These are phyloP conservation scores for Plecturocebus donacophilus DNA, from an alignment of 2,113 vertebrate genomes.

Conservation along the genomic window DNA sequence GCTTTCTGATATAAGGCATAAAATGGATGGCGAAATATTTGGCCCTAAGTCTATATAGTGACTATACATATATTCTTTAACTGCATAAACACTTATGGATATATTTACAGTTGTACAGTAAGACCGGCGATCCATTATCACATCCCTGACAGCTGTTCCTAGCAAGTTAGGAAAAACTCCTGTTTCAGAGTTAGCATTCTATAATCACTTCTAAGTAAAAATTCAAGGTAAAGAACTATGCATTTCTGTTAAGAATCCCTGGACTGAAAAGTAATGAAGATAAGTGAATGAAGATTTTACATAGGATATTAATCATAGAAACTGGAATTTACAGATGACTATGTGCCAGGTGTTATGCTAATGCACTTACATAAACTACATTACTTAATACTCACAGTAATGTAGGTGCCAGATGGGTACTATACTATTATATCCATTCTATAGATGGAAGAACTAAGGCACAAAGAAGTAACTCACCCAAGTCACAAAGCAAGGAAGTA, in stretches of 20 bases:
- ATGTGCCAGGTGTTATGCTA: conserved; percentile 8
- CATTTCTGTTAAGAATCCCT: conserved; percentile 12
- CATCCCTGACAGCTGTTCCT: background rate
- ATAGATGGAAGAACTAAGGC: background rate
- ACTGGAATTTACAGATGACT: conserved; percentile 25
- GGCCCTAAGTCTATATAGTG: background rate
- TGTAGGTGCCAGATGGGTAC: background rate
- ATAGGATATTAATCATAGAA: background rate
- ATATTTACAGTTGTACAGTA: background rate
- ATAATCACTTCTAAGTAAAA: conserved; percentile 37
- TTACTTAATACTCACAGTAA: background rate
- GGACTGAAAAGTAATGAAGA: conserved; percentile 21
- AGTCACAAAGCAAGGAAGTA: conserved; percentile 44
- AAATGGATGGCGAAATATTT: background rate
- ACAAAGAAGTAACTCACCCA: conserved; percentile 11
- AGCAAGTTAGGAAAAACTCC: background rate
- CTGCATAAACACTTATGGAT: background rate
- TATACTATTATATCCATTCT: background rate
- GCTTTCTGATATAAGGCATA: background rate
- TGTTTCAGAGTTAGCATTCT: conserved; percentile 8
- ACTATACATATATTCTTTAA: conserved; percentile 23
- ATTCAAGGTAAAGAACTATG: conserved; percentile 41
- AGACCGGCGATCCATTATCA: background rate
- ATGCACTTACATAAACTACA: background rate
- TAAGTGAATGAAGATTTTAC: conserved; percentile 42